Percentiles rank a stretch among this genome's conserved stretches.
phyloP scores from a whole-genome alignment of 2,797 vertebrate genomes.

The Sebastes dallii region DNA sequence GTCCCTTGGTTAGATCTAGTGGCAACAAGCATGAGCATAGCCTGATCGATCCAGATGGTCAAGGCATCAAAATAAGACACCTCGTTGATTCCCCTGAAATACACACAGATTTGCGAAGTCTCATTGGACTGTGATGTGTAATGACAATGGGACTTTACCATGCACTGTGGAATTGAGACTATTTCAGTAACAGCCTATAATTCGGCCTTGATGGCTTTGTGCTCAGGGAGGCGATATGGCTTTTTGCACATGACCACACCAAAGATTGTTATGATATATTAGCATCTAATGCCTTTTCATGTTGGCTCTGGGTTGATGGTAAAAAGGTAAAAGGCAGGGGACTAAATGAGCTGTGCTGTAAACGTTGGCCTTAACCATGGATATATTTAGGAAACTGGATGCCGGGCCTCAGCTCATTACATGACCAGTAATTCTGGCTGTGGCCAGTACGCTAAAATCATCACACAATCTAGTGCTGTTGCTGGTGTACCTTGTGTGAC shows the following conservation, averaged over 20 bases:
- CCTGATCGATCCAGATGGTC: not conserved
- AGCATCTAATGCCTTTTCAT: not conserved
- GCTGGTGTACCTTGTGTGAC: not conserved
- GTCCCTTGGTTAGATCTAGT: not conserved
- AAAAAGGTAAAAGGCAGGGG: not conserved
- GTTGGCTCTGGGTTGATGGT: not conserved
- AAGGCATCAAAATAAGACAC: not conserved
- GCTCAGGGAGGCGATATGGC: not conserved
- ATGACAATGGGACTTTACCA: not conserved
- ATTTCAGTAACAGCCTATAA: slow-evolving; percentile 1
- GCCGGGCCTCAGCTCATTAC: no score
- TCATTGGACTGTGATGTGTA: not conserved
- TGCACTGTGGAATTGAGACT: not conserved
- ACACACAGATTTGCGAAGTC: not conserved
- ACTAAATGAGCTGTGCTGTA: not conserved
- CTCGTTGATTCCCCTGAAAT: not conserved
- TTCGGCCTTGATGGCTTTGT: slow-evolving; percentile 4
- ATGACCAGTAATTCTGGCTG: no score
- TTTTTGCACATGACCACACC: slow-evolving; percentile 7
- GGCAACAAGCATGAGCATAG: not conserved
- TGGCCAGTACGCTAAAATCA: no score
- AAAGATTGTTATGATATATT: slow-evolving; percentile 6
- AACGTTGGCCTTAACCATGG: not conserved
- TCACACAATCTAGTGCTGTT: no score
- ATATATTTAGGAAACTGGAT: not conserved